A percentile compares a stretch with the other conserved stretches of the same genome.
Conservation (phyloP, 1,140 invertebrate genomes). For the Manduca sexta region DNA sequence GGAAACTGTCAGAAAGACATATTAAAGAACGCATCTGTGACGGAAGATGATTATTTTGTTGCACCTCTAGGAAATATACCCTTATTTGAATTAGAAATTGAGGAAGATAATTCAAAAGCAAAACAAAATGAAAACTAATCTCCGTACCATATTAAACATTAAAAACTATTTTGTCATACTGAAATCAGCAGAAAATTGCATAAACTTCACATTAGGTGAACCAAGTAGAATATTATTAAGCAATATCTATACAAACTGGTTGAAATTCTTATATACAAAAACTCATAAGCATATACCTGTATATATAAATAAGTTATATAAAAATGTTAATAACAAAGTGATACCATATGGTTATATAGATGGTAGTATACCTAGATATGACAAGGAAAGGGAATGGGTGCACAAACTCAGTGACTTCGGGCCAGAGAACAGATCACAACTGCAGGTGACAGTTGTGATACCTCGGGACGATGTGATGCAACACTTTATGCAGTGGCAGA, state of each 20-base stretch:
- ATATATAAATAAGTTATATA: slow-evolving; percentile 25
- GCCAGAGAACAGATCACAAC: slow-evolving; percentile 18
- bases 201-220: slow-evolving; percentile 33
- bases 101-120: slow-evolving; percentile 38
- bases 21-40: slow-evolving; percentile 80
- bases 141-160: slow-evolving; percentile 37
- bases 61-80: slow-evolving; percentile 88
- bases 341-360: slow-evolving; percentile 37
- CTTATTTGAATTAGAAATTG: slow-evolving; percentile 71
- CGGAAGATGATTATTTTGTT: slow-evolving; percentile 92
- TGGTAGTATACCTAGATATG: slow-evolving; percentile 15
- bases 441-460: slow-evolving; percentile 34
- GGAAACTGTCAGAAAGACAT: slow-evolving; percentile 79
- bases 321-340: slow-evolving; percentile 5
- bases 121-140: slow-evolving; percentile 66
- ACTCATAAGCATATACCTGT: slow-evolving; percentile 37
- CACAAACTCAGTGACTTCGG: slow-evolving; percentile 12
- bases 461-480: slow-evolving; percentile 61
- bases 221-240: slow-evolving; percentile 42
- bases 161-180: slow-evolving; percentile 42
- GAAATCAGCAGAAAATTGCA: slow-evolving; percentile 39
- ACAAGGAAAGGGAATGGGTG: slow-evolving; percentile 18
- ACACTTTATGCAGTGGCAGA: slow-evolving; percentile 80
- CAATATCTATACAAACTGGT: slow-evolving; percentile 50
- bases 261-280: slow-evolving; percentile 41